Evolutionary conservation across 2,797 vertebrate species (phyloP).

Genomic region (Coranthus polyacanthus): DNA sequence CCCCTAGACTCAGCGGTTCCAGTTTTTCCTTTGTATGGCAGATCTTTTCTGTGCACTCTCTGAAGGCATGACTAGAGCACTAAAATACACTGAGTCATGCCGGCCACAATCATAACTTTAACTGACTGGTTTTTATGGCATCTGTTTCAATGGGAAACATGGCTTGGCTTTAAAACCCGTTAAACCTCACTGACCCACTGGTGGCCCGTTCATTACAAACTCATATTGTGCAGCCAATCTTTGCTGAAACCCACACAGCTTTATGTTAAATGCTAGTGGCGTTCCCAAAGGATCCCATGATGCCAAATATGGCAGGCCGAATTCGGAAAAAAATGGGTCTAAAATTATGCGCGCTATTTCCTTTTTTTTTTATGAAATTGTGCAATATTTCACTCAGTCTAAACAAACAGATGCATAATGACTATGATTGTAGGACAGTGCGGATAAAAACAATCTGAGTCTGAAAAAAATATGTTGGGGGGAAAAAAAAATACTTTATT

Average conservation of each 20-base stretch:
- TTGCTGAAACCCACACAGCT: conserved; percentile 21
- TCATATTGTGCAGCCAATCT: neutral
- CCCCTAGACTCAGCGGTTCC: conserved; percentile 32
- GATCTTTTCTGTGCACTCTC: conserved; percentile 13
- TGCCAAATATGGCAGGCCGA: neutral
- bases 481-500: no score
- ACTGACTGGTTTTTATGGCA: conserved; percentile 34
- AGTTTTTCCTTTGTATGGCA: conserved; percentile 21
- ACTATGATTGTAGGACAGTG: neutral
- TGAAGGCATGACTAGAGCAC: neutral
- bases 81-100: conserved; percentile 24
- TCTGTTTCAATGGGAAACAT: conserved; percentile 25
- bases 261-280: neutral
- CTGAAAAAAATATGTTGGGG: no score
- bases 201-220: neutral
- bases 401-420: neutral
- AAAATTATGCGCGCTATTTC: neutral
- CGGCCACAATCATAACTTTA: conserved; percentile 28
- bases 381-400: neutral
- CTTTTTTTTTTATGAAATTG: neutral
- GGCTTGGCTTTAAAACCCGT: conserved; percentile 11
- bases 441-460: neutral
- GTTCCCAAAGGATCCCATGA: neutral
- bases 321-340: neutral
- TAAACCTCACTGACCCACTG: conserved; percentile 14